phyloP scores from a whole-genome alignment of 1,140 invertebrate species.

The Leucophenga varia region DNA sequence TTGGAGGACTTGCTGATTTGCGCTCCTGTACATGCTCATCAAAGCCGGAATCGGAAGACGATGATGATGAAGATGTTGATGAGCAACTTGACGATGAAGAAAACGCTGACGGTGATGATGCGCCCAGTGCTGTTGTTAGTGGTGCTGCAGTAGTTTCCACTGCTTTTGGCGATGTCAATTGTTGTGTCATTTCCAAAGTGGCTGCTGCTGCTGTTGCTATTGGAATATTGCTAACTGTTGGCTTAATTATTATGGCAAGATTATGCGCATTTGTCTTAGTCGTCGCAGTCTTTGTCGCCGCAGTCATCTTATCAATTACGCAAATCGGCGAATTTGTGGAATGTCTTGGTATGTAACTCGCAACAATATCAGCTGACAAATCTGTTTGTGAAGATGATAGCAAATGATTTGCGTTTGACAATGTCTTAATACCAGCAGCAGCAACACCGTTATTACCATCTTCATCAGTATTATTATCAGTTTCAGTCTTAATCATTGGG shows the following conservation, averaged over 20 bases:
- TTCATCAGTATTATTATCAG: background rate
- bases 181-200: too few relatives aligned
- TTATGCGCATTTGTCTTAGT: background rate
- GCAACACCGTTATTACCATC: too few relatives aligned
- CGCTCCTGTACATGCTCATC: slow-evolving; percentile 61
- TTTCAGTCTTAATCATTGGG: slow-evolving; percentile 49
- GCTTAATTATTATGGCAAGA: background rate
- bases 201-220: too few relatives aligned
- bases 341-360: slow-evolving; percentile 18
- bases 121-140: slow-evolving; percentile 60
- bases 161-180: slow-evolving; percentile 6
- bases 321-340: slow-evolving; percentile 21
- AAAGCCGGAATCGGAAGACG: slow-evolving; percentile 67
- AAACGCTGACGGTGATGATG: slow-evolving; percentile 40
- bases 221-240: slow-evolving; percentile 18
- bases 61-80: slow-evolving; percentile 27
- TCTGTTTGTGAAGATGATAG: background rate
- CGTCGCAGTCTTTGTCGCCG: slow-evolving; percentile 3
- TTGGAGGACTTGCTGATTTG: slow-evolving; percentile 46
- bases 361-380: slow-evolving; percentile 9
- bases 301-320: slow-evolving; percentile 1
- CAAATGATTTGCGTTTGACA: background rate
- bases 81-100: slow-evolving; percentile 44
- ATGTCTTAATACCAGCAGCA: background rate
- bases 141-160: slow-evolving; percentile 57